Conservation (phyloP, 1,140 invertebrate genomes). For the Heliconius eleuchia region DNA sequence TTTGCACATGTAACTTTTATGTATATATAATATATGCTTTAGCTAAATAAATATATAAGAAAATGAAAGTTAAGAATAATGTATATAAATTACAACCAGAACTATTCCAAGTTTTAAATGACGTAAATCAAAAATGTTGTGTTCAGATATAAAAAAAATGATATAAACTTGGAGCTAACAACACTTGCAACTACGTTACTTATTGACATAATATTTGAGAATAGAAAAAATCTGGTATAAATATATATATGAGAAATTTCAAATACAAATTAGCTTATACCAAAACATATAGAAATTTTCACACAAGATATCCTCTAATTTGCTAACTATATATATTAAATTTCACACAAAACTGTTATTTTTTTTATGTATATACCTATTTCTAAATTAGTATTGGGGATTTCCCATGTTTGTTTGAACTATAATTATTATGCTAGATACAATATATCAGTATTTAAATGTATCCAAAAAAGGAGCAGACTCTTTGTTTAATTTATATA, state of each 20-base stretch:
- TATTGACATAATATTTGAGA: no score
- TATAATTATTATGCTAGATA: conserved; percentile 19
- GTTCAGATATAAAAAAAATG: no score
- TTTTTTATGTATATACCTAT: not conserved
- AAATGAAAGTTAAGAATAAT: no score
- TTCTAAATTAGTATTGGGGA: not conserved
- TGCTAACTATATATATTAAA: not conserved
- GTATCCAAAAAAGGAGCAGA: conserved; percentile 17
- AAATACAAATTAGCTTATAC: no score
- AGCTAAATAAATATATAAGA: not conserved
- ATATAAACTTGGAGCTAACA: no score
- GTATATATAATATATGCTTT: not conserved
- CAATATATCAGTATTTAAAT: conserved; percentile 9
- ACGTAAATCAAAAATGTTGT: no score
- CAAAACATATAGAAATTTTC: not conserved
- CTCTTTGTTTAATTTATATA: conserved; percentile 21
- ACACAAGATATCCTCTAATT: not conserved
- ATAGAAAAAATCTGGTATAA: no score
- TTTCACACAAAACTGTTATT: conserved; percentile 13
- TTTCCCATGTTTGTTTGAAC: conserved; percentile 16
- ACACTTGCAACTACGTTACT: no score
- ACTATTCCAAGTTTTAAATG: no score
- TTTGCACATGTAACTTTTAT: not conserved
- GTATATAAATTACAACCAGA: no score
- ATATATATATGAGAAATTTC: no score